Conservation (phyloP, 1,140 invertebrate genomes). For the Orius insidiosus region DNA sequence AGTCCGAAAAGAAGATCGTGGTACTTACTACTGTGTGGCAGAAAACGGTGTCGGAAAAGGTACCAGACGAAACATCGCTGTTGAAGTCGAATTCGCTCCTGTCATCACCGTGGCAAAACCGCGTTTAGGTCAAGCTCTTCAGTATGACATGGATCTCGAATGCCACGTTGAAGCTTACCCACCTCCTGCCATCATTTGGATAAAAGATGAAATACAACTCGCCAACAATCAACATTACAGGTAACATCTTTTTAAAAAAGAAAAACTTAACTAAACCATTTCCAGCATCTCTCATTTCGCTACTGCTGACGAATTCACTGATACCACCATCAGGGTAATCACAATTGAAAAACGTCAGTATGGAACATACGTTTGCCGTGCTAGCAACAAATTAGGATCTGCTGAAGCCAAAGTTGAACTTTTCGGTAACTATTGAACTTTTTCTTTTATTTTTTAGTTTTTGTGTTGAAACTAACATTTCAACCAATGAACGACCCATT, state of each 20-base stretch:
- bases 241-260: constrained; percentile 21
- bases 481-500: no score
- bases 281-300: constrained; percentile 69
- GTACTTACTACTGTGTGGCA: constrained; percentile 85
- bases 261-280: constrained; percentile 7
- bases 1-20: constrained; percentile 73
- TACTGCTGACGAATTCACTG: constrained; percentile 74
- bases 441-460: no score
- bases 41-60: constrained; percentile 79
- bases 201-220: constrained; percentile 45
- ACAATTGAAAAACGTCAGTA: constrained; percentile 83
- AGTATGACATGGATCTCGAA: constrained; percentile 83
- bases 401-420: constrained; percentile 59
- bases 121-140: constrained; percentile 66
- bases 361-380: constrained; percentile 69
- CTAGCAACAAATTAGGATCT: constrained; percentile 71
- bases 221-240: constrained; percentile 78
- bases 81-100: constrained; percentile 77
- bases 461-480: no score
- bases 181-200: constrained; percentile 70
- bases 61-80: constrained; percentile 64
- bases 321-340: constrained; percentile 71
- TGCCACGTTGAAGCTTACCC: constrained; percentile 87
- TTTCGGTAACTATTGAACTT: constrained; percentile 44
- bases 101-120: constrained; percentile 66